phyloP scores from a whole-genome alignment of 1,140 invertebrate species.

The Plodia interpunctella region DNA sequence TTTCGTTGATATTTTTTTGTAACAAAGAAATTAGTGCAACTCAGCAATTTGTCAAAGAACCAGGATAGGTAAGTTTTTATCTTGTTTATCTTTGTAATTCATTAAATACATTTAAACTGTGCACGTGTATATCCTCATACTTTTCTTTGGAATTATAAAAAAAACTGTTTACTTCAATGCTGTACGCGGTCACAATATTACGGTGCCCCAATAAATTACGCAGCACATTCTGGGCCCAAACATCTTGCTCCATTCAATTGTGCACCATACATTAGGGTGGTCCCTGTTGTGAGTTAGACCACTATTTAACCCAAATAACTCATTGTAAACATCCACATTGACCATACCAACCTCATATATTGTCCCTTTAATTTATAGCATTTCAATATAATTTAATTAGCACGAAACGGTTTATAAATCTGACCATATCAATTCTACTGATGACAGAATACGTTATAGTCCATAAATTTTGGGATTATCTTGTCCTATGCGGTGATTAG shows the following conservation, averaged over 20 bases:
- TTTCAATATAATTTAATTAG: constrained; percentile 73
- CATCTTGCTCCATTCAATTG: constrained; percentile 18
- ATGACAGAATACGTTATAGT: constrained; percentile 62
- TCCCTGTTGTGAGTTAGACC: constrained; percentile 36
- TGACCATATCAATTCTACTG: constrained; percentile 52
- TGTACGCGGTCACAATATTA: constrained; percentile 12
- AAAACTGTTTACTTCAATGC: constrained; percentile 1
- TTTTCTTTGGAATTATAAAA: too few relatives aligned
- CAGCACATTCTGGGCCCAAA: constrained; percentile 14
- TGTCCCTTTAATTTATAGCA: constrained; percentile 57
- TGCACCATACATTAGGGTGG: constrained; percentile 47
- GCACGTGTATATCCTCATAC: too few relatives aligned
- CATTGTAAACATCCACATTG: constrained; percentile 55
- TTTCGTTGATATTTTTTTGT: too few relatives aligned
- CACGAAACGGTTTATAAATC: constrained; percentile 65
- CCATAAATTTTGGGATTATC: constrained; percentile 73
- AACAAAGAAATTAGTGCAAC: too few relatives aligned
- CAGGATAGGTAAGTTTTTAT: too few relatives aligned
- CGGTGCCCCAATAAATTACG: constrained; percentile 23
- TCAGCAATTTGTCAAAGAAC: too few relatives aligned
- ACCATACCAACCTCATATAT: constrained; percentile 33
- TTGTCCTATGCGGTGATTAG: constrained; percentile 68
- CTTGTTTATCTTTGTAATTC: too few relatives aligned
- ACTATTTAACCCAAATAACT: constrained; percentile 54
- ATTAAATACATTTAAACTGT: too few relatives aligned